Evolutionary conservation across 2,888 invertebrate species (phyloP).

Genomic region (Lasioglossum villosulum): DNA sequence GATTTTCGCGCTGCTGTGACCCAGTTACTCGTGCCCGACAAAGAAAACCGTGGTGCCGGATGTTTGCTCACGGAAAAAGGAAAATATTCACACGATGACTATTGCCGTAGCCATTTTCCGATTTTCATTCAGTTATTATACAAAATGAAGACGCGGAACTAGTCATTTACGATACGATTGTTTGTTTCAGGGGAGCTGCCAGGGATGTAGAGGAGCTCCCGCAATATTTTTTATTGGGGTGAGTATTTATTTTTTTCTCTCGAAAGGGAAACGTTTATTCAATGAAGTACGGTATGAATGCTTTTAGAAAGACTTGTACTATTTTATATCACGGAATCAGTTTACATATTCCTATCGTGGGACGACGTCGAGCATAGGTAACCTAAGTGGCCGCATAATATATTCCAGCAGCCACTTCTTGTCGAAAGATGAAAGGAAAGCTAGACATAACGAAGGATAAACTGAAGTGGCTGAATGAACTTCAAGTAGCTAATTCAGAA

Average conservation of each 20-base stretch:
- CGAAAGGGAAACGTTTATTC: neutral
- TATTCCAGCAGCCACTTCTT: neutral
- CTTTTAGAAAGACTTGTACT: neutral
- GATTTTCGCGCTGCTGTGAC: neutral
- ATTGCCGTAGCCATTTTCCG: neutral
- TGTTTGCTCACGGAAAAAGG: neutral
- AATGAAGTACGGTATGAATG: neutral
- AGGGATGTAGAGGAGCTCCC: neutral
- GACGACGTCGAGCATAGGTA: neutral
- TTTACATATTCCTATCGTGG: neutral
- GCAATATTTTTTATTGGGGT: neutral
- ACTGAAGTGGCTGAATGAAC: neutral
- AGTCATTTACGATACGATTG: neutral
- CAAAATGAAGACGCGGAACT: neutral
- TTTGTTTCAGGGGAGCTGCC: neutral
- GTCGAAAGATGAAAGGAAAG: neutral
- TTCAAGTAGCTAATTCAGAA: neutral
- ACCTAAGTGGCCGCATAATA: neutral
- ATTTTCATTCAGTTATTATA: too few species aligned
- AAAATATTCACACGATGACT: neutral
- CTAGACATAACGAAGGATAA: neutral
- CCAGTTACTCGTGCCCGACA: neutral
- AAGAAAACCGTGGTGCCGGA: neutral
- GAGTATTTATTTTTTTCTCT: neutral
- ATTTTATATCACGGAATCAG: neutral